Conservation (phyloP, 2,888 invertebrate species). For the Linnaemya tessellans region DNA sequence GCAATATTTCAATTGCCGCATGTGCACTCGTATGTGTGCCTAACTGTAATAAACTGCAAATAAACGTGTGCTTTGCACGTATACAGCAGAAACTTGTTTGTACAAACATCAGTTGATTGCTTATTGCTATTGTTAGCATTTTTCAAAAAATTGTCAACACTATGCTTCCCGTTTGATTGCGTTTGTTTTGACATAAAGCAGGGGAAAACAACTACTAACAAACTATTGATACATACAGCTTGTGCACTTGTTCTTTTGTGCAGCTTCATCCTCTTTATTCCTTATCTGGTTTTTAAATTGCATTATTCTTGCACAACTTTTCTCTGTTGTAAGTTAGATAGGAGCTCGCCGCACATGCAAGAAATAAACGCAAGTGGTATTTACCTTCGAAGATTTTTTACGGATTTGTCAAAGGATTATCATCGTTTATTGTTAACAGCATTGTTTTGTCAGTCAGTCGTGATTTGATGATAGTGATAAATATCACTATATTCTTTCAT, state of each 20-base stretch:
- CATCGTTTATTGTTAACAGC: conserved; percentile 32
- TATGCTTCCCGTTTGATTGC: conserved; percentile 53
- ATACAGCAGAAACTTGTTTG: conserved; percentile 1
- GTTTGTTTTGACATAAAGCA: conserved; percentile 40
- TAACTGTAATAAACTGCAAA: conserved; percentile 7
- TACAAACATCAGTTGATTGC: conserved; percentile 40
- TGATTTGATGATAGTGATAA: conserved; percentile 54
- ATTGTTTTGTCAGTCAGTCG: conserved; percentile 47
- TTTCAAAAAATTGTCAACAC: conserved; percentile 53
- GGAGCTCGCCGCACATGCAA: not conserved
- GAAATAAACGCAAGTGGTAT: not conserved
- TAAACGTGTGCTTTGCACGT: conserved; percentile 4
- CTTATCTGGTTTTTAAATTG: not conserved
- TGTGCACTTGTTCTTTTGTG: not conserved
- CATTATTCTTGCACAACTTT: not conserved
- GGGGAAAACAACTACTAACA: conserved; percentile 1
- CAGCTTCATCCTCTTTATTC: not conserved
- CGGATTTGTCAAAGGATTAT: conserved; percentile 42
- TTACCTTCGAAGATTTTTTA: conserved; percentile 26
- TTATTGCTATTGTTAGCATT: conserved; percentile 49
- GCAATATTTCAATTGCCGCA: conserved; percentile 18
- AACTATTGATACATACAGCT: conserved; percentile 15
- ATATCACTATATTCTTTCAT: not conserved
- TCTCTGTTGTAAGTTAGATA: conserved; percentile 3
- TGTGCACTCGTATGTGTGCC: not conserved